These are phyloP conservation scores for Dolichoris vasculosae DNA, from an alignment of 1,140 invertebrate genomes.

Conservation along the genomic window DNA sequence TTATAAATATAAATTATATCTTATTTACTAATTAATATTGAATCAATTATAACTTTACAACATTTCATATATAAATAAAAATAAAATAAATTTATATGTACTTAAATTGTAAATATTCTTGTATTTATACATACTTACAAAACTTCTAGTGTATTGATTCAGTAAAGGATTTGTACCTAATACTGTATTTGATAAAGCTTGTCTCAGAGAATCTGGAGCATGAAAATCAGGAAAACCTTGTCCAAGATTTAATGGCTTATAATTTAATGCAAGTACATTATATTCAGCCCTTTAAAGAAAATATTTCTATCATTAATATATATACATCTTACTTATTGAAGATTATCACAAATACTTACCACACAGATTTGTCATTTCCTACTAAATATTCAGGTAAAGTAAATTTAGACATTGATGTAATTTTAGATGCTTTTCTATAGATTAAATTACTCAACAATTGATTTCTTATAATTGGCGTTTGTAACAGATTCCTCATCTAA, in stretches of 20 bases:
- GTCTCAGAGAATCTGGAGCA: slow-evolving; percentile 87
- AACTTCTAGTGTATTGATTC: slow-evolving; percentile 94
- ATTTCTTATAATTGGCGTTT: slow-evolving; percentile 35
- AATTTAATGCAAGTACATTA: slow-evolving; percentile 87
- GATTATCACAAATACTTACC: slow-evolving; percentile 67
- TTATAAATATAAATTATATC: neutral
- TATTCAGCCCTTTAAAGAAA: slow-evolving; percentile 92
- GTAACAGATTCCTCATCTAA: slow-evolving; percentile 50
- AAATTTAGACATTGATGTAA: slow-evolving; percentile 71
- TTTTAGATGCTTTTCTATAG: slow-evolving; percentile 49
- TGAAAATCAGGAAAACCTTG: slow-evolving; percentile 98
- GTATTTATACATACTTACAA: slow-evolving; percentile 77
- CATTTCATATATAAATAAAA: neutral
- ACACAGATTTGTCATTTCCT: slow-evolving; percentile 76
- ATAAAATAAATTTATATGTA: neutral
- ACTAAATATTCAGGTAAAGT: slow-evolving; percentile 70
- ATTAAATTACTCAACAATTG: slow-evolving; percentile 29
- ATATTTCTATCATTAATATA: slow-evolving; percentile 40
- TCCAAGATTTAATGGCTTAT: slow-evolving; percentile 95
- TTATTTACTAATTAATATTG: neutral
- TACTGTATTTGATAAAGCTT: slow-evolving; percentile 83
- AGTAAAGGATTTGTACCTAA: slow-evolving; percentile 83
- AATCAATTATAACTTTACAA: neutral
- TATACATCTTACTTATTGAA: slow-evolving; percentile 20
- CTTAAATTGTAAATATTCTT: neutral